Conservation (phyloP, 2,113 vertebrate species). For the Chloropsis cyanopogon region DNA sequence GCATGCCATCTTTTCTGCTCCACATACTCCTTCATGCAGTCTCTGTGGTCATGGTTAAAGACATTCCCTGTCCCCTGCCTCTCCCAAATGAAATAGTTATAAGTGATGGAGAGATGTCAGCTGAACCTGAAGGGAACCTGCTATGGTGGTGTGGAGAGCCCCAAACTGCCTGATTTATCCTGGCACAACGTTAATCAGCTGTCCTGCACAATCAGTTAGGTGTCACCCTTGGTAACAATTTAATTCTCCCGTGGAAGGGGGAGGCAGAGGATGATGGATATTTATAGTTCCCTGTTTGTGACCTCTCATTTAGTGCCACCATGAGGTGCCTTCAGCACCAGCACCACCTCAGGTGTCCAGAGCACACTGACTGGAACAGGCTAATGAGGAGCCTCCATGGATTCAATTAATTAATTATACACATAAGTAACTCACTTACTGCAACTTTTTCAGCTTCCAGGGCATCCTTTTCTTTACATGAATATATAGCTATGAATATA, state of each 20-base stretch:
- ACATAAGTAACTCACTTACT: not conserved
- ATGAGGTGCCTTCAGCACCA: not conserved
- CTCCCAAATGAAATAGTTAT: not conserved
- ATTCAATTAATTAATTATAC: not conserved
- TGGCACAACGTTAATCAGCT: constrained; percentile 26
- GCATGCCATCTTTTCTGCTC: not conserved
- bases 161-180: constrained; percentile 11
- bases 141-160: not conserved
- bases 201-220: constrained; percentile 21
- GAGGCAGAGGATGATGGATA: not conserved
- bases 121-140: not conserved
- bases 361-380: fast-evolving
- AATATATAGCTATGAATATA: not conserved
- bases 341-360: not conserved
- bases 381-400: not conserved
- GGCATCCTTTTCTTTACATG: not conserved
- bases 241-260: not conserved
- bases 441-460: not conserved
- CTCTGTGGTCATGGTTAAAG: not conserved
- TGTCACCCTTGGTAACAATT: constrained; percentile 22
- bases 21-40: not conserved
- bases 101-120: constrained; percentile 22
- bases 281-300: not conserved
- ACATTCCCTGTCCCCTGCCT: not conserved
- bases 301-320: not conserved